Evolutionary conservation across 2,888 invertebrate species (phyloP).

Genomic region (Meliscaeva auricollis): DNA sequence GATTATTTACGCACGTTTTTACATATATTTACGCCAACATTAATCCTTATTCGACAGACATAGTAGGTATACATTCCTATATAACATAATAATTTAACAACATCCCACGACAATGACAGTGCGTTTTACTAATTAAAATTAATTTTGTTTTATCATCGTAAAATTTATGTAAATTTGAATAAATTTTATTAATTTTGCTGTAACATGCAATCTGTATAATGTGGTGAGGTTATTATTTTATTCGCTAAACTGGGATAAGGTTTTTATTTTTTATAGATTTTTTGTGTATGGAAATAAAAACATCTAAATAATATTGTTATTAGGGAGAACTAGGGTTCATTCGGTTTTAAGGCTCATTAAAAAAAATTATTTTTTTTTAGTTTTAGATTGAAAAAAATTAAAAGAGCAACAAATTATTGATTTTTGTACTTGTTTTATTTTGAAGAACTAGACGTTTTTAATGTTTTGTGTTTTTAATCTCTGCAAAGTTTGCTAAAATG

Average conservation of each 20-base stretch:
- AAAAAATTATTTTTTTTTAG: no score
- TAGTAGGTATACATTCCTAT: slow-evolving; percentile 5
- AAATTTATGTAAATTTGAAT: slow-evolving; percentile 68
- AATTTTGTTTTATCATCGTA: slow-evolving; percentile 61
- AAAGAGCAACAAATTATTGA: no score
- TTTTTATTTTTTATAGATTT: slow-evolving; percentile 58
- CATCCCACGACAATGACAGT: slow-evolving; percentile 49
- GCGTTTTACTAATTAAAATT: slow-evolving; percentile 68
- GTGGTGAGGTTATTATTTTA: background rate
- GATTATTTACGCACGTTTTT: slow-evolving; percentile 46
- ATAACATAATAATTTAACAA: slow-evolving; percentile 5
- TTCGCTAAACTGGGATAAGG: slow-evolving; percentile 12
- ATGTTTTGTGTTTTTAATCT: no score
- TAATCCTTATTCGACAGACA: slow-evolving; percentile 65
- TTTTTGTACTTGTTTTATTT: no score
- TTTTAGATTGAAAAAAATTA: no score
- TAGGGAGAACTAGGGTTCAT: no score
- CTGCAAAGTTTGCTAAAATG: no score
- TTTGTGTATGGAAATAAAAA: background rate
- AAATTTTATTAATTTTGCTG: slow-evolving; percentile 65
- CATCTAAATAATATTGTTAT: no score
- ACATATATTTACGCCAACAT: slow-evolving; percentile 16
- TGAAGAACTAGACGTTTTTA: no score
- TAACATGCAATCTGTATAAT: slow-evolving; percentile 59
- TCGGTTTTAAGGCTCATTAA: no score